A percentile compares a stretch with the other conserved stretches of the same genome.
Conservation (phyloP, 2,797 vertebrate species). For the Enteromius paludinosus region DNA sequence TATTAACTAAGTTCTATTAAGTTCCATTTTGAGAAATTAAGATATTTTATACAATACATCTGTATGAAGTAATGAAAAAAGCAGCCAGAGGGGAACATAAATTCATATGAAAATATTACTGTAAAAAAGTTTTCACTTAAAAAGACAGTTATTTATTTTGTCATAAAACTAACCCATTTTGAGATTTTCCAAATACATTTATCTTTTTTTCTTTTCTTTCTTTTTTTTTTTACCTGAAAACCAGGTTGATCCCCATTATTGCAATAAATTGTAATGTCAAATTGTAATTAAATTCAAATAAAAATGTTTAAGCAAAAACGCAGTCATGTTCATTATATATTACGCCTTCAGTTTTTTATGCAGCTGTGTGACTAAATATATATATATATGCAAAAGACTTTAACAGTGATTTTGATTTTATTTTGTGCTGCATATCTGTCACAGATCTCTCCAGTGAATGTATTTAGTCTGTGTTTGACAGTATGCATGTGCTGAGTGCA, state of each 20-base stretch:
- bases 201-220: neutral
- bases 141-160: conserved; percentile 60
- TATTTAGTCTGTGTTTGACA: conserved; percentile 8
- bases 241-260: conserved; percentile 4
- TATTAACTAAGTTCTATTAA: conserved; percentile 37
- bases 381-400: conserved; percentile 4
- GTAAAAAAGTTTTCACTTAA: conserved; percentile 56
- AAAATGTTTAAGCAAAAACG: conserved; percentile 31
- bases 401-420: neutral
- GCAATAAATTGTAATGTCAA: conserved; percentile 33
- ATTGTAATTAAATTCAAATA: conserved; percentile 61
- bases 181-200: conserved; percentile 26
- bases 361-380: neutral
- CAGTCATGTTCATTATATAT: neutral
- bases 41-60: conserved; percentile 22
- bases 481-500: conserved; percentile 2
- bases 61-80: neutral
- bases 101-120: conserved; percentile 57
- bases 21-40: conserved; percentile 43
- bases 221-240: neutral
- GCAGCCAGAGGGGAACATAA: neutral
- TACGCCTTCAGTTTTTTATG: neutral
- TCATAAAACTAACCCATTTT: conserved; percentile 55
- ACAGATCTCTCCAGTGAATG: conserved; percentile 4
- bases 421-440: neutral